Evolutionary conservation across 2,888 invertebrate genomes (phyloP).

Genomic region (Baronia brevicornis): DNA sequence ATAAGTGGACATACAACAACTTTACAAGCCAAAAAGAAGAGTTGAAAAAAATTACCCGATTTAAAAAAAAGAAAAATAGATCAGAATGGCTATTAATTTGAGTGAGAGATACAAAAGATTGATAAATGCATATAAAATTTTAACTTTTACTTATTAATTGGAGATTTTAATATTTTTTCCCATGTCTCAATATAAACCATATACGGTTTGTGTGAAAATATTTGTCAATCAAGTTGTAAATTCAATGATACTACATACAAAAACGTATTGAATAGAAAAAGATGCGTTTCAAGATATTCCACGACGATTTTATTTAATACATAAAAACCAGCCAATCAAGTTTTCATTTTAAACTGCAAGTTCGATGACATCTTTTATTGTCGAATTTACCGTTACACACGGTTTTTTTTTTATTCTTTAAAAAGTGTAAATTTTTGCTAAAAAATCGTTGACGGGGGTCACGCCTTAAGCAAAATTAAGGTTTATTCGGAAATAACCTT

Average conservation of each 20-base stretch:
- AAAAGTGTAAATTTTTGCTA: slow-evolving; percentile 53
- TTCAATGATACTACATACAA: slow-evolving; percentile 36
- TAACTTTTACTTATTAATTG: no score
- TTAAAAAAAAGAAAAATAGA: no score
- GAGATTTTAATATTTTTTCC: no score
- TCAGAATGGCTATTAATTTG: no score
- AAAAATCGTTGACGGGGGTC: slow-evolving; percentile 72
- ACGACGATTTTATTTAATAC: slow-evolving; percentile 39
- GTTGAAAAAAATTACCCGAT: no score
- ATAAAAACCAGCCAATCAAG: slow-evolving; percentile 69
- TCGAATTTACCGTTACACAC: slow-evolving; percentile 62
- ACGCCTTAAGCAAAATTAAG: slow-evolving; percentile 69
- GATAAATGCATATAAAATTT: no score
- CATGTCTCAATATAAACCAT: no score
- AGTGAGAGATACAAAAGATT: no score
- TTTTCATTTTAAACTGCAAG: slow-evolving; percentile 65
- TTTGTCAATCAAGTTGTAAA: slow-evolving; percentile 39
- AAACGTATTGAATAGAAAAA: slow-evolving; percentile 38
- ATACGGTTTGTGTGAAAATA: slow-evolving; percentile 54
- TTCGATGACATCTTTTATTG: slow-evolving; percentile 56
- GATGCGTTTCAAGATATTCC: slow-evolving; percentile 58
- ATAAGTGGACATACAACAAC: no score
- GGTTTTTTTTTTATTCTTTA: slow-evolving; percentile 47
- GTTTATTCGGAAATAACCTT: slow-evolving; percentile 63
- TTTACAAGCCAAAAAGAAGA: no score